Evolutionary conservation across 2,888 invertebrate species (phyloP).

Genomic region (Pilophorus perplexus): DNA sequence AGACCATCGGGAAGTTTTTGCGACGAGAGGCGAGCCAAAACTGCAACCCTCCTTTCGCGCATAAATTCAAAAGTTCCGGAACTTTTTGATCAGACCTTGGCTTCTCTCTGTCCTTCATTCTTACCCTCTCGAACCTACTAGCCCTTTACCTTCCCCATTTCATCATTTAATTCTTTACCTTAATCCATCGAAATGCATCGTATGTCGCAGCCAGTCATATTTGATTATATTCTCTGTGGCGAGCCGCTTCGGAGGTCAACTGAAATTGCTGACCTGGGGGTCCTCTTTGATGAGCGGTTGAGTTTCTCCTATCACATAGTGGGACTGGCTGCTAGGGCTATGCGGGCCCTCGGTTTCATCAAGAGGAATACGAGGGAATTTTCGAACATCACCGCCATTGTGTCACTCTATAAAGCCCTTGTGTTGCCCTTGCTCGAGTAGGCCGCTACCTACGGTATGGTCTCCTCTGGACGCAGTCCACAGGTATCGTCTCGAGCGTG

Average conservation of each 20-base stretch:
- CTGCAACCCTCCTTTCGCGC: too few species aligned
- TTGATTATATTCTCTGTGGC: background rate
- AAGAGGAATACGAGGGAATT: slow-evolving; percentile 1
- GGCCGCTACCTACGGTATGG: slow-evolving; percentile 7
- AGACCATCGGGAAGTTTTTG: too few species aligned
- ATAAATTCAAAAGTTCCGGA: too few species aligned
- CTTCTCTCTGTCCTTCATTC: too few species aligned
- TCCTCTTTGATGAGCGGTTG: background rate
- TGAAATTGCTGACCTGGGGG: background rate
- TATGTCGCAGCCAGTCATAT: too few species aligned
- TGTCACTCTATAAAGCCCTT: background rate
- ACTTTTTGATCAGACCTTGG: too few species aligned
- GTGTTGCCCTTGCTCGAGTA: slow-evolving; percentile 9
- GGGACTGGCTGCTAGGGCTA: background rate
- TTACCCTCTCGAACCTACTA: too few species aligned
- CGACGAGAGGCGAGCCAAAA: too few species aligned
- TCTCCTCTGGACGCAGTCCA: slow-evolving; percentile 12
- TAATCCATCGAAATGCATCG: too few species aligned
- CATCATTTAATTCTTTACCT: too few species aligned
- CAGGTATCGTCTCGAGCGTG: background rate
- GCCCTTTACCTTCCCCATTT: too few species aligned
- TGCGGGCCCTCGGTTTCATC: slow-evolving; percentile 6
- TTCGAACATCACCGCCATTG: background rate
- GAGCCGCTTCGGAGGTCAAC: background rate
- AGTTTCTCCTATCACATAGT: background rate